phyloP scores from a whole-genome alignment of 2,888 invertebrate species.

The Hoplodrina blanda region DNA sequence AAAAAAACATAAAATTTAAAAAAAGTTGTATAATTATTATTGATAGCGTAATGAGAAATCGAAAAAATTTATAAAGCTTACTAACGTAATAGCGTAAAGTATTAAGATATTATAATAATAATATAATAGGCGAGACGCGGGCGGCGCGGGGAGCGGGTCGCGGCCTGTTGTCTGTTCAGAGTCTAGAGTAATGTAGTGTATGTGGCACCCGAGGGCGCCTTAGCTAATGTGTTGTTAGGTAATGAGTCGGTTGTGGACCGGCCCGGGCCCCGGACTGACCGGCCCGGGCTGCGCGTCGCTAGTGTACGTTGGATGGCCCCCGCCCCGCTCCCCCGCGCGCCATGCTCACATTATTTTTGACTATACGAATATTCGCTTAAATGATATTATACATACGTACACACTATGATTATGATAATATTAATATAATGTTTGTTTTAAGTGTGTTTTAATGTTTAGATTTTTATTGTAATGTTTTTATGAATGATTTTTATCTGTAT shows the following conservation, averaged over 20 bases:
- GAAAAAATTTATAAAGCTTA: conserved; percentile 90
- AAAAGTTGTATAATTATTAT: conserved; percentile 91
- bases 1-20: conserved; percentile 90
- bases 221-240: conserved; percentile 66
- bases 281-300: conserved; percentile 55
- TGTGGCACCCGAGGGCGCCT: conserved; percentile 47
- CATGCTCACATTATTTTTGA: conserved; percentile 90
- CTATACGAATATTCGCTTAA: conserved; percentile 90
- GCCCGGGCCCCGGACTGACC: conserved; percentile 45
- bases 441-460: conserved; percentile 91
- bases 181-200: conserved; percentile 66
- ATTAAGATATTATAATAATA: conserved; percentile 89
- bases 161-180: conserved; percentile 75
- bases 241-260: conserved; percentile 58
- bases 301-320: conserved; percentile 61
- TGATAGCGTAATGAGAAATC: conserved; percentile 90
- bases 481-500: conserved; percentile 91
- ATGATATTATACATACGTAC: conserved; percentile 90
- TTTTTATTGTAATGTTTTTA: conserved; percentile 91
- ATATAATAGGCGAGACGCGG: conserved; percentile 84
- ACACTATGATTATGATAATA: conserved; percentile 90
- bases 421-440: conserved; percentile 91
- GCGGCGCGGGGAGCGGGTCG: conserved; percentile 83
- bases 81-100: conserved; percentile 90
- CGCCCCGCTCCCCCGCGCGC: conserved; percentile 82